Evolutionary conservation across 2,797 vertebrate species (phyloP).

Genomic region (Sciurus vulgaris): DNA sequence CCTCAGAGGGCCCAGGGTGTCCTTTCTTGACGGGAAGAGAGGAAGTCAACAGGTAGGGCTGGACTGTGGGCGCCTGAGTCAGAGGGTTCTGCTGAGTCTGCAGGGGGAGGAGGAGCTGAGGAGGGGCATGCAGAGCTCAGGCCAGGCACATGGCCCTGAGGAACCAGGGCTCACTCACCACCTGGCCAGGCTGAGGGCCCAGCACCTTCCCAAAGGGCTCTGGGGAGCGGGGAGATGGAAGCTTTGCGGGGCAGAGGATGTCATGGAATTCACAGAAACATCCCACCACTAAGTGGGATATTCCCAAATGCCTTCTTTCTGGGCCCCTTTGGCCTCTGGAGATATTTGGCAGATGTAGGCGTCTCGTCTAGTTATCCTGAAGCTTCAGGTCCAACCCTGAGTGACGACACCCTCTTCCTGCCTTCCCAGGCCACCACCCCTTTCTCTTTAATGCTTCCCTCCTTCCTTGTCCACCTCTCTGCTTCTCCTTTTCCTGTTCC

Average conservation of each 20-base stretch:
- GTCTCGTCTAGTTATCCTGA: background rate
- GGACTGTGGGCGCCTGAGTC: background rate
- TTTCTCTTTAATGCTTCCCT: background rate
- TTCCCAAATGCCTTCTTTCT: background rate
- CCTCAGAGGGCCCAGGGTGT: background rate
- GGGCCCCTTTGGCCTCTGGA: background rate
- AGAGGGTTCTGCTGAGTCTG: background rate
- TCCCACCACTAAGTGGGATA: background rate
- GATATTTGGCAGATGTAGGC: background rate
- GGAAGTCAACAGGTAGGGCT: background rate
- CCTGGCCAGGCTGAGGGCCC: background rate
- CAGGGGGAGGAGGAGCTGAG: background rate
- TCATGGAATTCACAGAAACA: conserved; percentile 14
- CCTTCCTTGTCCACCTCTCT: background rate
- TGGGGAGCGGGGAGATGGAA: accelerated
- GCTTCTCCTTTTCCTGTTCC: background rate
- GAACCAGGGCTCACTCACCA: background rate
- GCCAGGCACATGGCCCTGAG: no score
- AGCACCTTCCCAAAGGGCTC: background rate
- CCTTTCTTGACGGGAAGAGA: background rate
- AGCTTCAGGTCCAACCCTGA: background rate
- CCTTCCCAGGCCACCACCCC: background rate
- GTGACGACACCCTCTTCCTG: background rate
- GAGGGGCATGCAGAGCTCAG: no score
- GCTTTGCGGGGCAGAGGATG: background rate